Evolutionary conservation across 2,797 vertebrate genomes (phyloP), one percentile per base, ranked within the genome.

Genomic region (Scolopax bukidnonensis): DNA sequence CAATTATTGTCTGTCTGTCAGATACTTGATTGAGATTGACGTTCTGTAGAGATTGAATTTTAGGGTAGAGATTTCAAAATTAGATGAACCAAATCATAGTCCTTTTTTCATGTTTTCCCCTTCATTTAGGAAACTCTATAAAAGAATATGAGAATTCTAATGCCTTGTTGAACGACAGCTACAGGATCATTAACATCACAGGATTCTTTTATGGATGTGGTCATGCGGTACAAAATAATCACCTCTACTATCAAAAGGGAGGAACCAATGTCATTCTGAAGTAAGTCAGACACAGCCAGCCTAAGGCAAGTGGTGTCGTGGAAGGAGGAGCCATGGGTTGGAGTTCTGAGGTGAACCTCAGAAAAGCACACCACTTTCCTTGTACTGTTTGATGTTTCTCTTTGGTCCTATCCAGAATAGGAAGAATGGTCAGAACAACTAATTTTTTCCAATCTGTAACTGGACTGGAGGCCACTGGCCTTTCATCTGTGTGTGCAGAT

Each of bases 151-250:
- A 98, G 77, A 98, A 98, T 97, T 97, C 98, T 5, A 96, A 97
- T 17, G 98, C 98, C 1, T 98, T 99, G 93, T 98, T 98, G 96
- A 99, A 98, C 36, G 95, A 97, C 97, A 99, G 95, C 89, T 98
- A 98, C 84, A 97, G 97, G 15, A 75, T 57, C 36, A 98, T 99
- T 48, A 98, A 98, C 10, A 98, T 99, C 24, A 97, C 96, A 1
- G 98, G 98, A 95, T 98, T 98, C 83, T 99, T 98, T 94, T 97
- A 99, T 2, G 99, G 99, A 82, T 99, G 99, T 6, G 99, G 99
- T 15, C 99, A 99, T 45, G 86, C 97, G 0, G 98, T 99, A 32
- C 98, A 99, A 90, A 99, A 99, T 18, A 99, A 98, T 32, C 98
- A 98, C 47, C 96, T 99, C 84, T 99, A 99, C 94, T 99, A 99